Base-by-base conservation (phyloP, 92 coral and sea anemone genomes). In the Scolanthus callimorphus region DNA sequence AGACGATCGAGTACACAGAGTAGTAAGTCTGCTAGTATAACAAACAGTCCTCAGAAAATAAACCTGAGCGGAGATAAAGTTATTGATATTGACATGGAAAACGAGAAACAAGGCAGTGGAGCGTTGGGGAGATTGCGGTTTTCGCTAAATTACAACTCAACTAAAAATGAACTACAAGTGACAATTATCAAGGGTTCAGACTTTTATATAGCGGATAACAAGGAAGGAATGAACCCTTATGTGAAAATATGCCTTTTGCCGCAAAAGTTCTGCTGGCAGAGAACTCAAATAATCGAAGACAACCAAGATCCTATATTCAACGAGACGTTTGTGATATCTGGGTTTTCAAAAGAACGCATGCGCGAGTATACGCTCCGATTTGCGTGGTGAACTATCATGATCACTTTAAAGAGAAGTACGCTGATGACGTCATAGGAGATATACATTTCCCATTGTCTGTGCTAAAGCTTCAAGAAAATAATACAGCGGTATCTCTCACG, bases 341-440 rank as follows among this genome's bases (percentile, higher is more conserved):
- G 98, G 1, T 92, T 92, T 59, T 92, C 98, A 31, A 82, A 84
- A 38, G 96, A 92, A 31, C 74, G 96, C 57, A 60, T 92, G 25
- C 72, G 74, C 37, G 92, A 83, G 28, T 92, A 92, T 74, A 89
- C 77, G 23, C 63, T 92, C 39, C 82, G 83, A 34, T 89, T 92
- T 71, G 94, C 48, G 96, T 78, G n/a, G 90, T 92, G 29, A 92
- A 92, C 25, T 91, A 85, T 11, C 78, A 65, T 28, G 82, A 90
- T 43, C 78, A 37, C 0, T 84, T 82, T 60, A 84, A 84, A 47
- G 96, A 83, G 60, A 82, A 79, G 2, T 92, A 88, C 57, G 94
- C 85, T 43, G 98, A 92, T 83, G 94, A 89, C 69, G 85, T 89
- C 67, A 80, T 92, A n/a, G 98, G 98, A 12, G 98, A 92, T 27